These are phyloP conservation scores for Lasioglossum figueresi DNA, from an alignment of 2,888 invertebrate genomes.

Conservation along the genomic window DNA sequence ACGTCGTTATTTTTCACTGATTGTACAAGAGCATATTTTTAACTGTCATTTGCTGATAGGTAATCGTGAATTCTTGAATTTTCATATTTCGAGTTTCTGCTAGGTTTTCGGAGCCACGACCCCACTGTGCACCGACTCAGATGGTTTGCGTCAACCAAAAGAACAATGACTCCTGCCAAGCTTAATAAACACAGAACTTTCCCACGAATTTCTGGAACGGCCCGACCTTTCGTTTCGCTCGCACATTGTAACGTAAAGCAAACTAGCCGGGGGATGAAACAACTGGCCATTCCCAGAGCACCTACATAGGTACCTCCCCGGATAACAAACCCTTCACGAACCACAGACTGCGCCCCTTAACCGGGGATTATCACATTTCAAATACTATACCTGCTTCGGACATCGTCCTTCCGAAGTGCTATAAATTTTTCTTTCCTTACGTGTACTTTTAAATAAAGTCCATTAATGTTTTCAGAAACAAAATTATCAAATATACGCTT, in stretches of 20 bases:
- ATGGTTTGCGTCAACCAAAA: neutral
- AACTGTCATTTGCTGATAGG: neutral
- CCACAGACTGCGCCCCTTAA: neutral
- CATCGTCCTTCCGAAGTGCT: no score
- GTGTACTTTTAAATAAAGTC: no score
- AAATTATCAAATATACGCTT: neutral
- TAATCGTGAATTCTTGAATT: neutral
- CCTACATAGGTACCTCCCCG: neutral
- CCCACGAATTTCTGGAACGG: neutral
- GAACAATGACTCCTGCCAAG: neutral
- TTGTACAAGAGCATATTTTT: neutral
- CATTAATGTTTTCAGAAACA: neutral
- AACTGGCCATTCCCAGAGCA: neutral
- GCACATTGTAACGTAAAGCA: neutral
- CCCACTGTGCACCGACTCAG: neutral
- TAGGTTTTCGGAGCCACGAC: neutral
- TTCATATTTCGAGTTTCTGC: neutral
- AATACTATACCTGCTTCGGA: no score
- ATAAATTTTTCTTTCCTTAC: neutral
- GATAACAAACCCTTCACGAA: neutral
- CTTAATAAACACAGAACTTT: neutral
- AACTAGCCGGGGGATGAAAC: neutral
- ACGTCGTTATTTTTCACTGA: neutral
- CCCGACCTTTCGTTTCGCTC: neutral
- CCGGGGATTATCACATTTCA: neutral